Percentiles rank a stretch among this genome's conserved stretches.
These are phyloP conservation scores for Leptodactylus fallax DNA, from an alignment of 2,797 vertebrate species.

Conservation along the genomic window DNA sequence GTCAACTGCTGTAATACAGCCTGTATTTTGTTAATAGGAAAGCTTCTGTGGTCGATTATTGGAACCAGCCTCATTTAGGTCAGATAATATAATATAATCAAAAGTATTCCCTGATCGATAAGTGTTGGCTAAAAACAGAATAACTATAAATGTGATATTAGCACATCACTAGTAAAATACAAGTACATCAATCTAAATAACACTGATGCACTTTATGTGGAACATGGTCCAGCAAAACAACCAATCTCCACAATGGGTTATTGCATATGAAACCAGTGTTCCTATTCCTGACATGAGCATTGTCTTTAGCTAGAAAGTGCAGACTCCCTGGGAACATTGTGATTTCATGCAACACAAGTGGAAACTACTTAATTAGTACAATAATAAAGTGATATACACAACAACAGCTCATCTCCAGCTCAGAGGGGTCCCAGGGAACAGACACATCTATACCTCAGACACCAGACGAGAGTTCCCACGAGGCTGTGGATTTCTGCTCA, in stretches of 20 bases:
- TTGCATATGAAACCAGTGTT: conserved; percentile 25
- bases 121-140: not conserved
- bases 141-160: not conserved
- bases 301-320: conserved; percentile 22
- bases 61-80: no score
- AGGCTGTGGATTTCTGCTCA: conserved; percentile 8
- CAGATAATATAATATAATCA: no score
- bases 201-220: not conserved
- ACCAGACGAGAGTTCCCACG: conserved; percentile 34
- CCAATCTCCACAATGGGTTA: conserved; percentile 4
- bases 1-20: not conserved
- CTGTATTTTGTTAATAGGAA: not conserved
- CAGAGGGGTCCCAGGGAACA: conserved; percentile 23
- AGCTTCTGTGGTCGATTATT: not conserved
- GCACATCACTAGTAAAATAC: not conserved
- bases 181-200: not conserved
- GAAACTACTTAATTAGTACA: conserved; percentile 49
- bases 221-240: not conserved
- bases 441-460: conserved; percentile 31
- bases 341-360: conserved; percentile 51
- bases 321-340: conserved; percentile 29
- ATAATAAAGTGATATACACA: conserved; percentile 47
- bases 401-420: conserved; percentile 47
- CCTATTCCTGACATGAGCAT: conserved; percentile 28
- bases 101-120: not conserved